These are phyloP conservation scores for Perodicticus potto DNA, from an alignment of 2,797 vertebrate genomes.

Conservation along the genomic window DNA sequence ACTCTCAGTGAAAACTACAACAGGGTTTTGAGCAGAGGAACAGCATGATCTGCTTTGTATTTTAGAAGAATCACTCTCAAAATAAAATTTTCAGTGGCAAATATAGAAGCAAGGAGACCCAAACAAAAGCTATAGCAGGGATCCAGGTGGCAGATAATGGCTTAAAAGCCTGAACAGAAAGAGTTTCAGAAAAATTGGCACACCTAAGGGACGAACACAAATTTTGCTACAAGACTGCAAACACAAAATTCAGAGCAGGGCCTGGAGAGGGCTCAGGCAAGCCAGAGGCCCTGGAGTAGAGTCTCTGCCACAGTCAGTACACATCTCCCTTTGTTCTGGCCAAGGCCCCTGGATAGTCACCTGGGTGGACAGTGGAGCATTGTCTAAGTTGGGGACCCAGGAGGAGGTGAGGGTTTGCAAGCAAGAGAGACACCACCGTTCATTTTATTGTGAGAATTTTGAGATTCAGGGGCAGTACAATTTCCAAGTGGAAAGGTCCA, in stretches of 20 bases:
- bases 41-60: not conserved
- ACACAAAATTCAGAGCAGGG: not conserved
- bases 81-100: not conserved
- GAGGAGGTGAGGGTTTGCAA: not conserved
- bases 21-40: not conserved
- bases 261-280: not conserved
- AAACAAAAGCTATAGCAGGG: not conserved
- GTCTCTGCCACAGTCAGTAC: fast-evolving
- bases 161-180: not conserved
- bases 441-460: not conserved
- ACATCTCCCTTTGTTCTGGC: not conserved
- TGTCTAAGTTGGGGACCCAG: not conserved
- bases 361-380: too few relatives aligned
- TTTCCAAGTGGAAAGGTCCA: not conserved
- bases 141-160: not conserved
- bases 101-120: not conserved
- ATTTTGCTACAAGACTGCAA: not conserved
- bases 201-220: not conserved
- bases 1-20: not conserved
- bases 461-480: not conserved
- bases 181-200: not conserved
- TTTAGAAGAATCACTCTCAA: not conserved
- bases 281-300: not conserved
- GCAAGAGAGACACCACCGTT: not conserved
- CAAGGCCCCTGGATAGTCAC: not conserved